A percentile compares a stretch with the other conserved stretches of the same genome.
phyloP scores from a whole-genome alignment of 2,113 vertebrate genomes.

The Eretmochelys imbricata region DNA sequence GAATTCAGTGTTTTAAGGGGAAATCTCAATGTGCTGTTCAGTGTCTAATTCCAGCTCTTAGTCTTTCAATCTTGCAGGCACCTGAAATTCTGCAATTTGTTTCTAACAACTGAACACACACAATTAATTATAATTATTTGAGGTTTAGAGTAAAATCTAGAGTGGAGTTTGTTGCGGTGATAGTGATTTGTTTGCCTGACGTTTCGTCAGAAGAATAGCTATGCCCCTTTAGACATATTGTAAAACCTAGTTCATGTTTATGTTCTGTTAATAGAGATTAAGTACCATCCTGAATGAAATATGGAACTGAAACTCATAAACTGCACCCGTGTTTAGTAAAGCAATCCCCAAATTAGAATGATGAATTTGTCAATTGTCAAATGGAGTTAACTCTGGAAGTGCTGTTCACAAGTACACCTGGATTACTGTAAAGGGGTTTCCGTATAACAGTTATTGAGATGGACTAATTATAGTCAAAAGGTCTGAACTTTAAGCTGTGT shows the following conservation, averaged over 20 bases:
- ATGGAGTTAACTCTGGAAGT: slow-evolving; percentile 80
- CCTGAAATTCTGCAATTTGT: slow-evolving; percentile 62
- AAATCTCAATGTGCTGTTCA: slow-evolving; percentile 27
- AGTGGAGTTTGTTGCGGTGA: slow-evolving; percentile 66
- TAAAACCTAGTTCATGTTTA: slow-evolving; percentile 68
- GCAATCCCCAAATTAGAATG: slow-evolving; percentile 71
- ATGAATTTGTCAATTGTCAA: slow-evolving; percentile 79
- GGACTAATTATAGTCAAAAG: slow-evolving; percentile 56
- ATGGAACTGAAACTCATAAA: slow-evolving; percentile 73
- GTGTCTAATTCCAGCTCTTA: slow-evolving; percentile 55
- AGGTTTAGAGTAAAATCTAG: slow-evolving; percentile 53
- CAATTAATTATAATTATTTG: slow-evolving; percentile 53
- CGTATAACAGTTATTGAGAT: slow-evolving; percentile 57
- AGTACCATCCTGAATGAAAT: slow-evolving; percentile 75
- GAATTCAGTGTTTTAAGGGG: slow-evolving; percentile 48
- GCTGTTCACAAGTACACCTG: slow-evolving; percentile 68
- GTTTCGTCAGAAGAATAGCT: slow-evolving; percentile 53
- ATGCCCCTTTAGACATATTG: slow-evolving; percentile 26
- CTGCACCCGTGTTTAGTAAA: slow-evolving; percentile 71
- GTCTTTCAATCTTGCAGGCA: slow-evolving; percentile 57
- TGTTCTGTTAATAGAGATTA: slow-evolving; percentile 73
- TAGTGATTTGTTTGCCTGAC: slow-evolving; percentile 63
- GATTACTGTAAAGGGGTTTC: slow-evolving; percentile 67
- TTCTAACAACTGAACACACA: slow-evolving; percentile 66
- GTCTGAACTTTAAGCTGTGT: slow-evolving; percentile 62